These are phyloP conservation scores for Scolopax rusticola DNA, from an alignment of 2,797 vertebrate species.

Conservation along the genomic window DNA sequence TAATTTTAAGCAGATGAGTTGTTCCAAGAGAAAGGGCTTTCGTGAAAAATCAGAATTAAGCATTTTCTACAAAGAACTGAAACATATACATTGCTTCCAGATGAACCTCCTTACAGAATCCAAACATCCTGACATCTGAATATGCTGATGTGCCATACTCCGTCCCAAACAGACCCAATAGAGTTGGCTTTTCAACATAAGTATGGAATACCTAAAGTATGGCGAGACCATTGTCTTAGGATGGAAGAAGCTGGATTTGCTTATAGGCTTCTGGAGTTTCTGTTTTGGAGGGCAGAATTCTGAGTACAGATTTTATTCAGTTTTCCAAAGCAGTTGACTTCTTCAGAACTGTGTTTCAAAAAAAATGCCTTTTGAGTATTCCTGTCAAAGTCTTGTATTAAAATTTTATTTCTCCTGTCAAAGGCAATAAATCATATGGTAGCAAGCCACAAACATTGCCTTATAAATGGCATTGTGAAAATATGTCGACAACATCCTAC, in stretches of 20 bases:
- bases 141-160: not conserved
- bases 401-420: constrained; percentile 69
- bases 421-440: constrained; percentile 50
- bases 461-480: constrained; percentile 68
- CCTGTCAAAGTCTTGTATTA: constrained; percentile 34
- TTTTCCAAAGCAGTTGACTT: not conserved
- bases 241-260: not conserved
- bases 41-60: constrained; percentile 34
- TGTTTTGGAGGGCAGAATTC: not conserved
- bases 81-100: constrained; percentile 47
- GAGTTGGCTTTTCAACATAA: not conserved
- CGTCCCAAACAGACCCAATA: not conserved
- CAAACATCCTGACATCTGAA: constrained; percentile 8
- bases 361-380: not conserved
- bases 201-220: not conserved
- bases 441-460: constrained; percentile 56
- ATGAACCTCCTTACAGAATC: constrained; percentile 8
- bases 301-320: not conserved
- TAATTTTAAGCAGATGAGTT: constrained; percentile 67
- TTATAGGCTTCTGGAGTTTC: not conserved
- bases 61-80: constrained; percentile 10
- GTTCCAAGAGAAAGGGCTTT: constrained; percentile 15
- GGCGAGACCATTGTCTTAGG: not conserved
- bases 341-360: not conserved
- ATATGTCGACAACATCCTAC: constrained; percentile 63